phyloP scores from a whole-genome alignment of 2,113 vertebrate species.

The Rhinoptilus africanus region DNA sequence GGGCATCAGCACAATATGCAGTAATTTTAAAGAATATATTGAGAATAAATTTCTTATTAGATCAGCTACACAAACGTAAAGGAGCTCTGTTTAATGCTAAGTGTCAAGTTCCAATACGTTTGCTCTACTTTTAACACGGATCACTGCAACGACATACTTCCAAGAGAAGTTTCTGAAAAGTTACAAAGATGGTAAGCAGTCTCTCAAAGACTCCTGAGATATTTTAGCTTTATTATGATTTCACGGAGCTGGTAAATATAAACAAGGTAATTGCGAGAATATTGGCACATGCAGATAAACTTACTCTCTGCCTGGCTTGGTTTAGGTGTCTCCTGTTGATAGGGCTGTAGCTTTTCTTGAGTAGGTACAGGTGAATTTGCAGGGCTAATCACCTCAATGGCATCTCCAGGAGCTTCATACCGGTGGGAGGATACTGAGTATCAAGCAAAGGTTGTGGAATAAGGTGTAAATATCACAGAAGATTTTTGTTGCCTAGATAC shows the following conservation, averaged over 20 bases:
- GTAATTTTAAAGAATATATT: neutral
- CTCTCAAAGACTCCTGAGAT: neutral
- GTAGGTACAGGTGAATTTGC: conserved; percentile 88
- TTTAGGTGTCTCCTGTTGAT: conserved; percentile 76
- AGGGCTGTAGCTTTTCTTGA: conserved; percentile 84
- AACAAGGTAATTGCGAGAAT: neutral
- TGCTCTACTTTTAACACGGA: neutral
- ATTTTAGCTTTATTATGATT: neutral
- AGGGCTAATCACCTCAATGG: conserved; percentile 97
- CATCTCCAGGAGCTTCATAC: conserved; percentile 86
- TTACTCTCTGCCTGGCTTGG: conserved; percentile 81
- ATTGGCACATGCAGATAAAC: neutral
- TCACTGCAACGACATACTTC: neutral
- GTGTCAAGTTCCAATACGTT: neutral
- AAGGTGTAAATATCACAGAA: neutral
- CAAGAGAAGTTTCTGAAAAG: neutral
- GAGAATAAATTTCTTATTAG: neutral
- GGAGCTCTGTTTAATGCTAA: neutral
- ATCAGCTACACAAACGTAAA: neutral
- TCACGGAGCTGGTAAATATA: neutral
- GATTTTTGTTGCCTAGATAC: neutral
- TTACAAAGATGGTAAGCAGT: neutral
- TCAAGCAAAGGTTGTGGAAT: conserved; percentile 27
- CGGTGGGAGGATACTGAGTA: conserved; percentile 88
- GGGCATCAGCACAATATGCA: neutral